phyloP scores from a whole-genome alignment of 2,797 vertebrate species.

The Momotus momota region DNA sequence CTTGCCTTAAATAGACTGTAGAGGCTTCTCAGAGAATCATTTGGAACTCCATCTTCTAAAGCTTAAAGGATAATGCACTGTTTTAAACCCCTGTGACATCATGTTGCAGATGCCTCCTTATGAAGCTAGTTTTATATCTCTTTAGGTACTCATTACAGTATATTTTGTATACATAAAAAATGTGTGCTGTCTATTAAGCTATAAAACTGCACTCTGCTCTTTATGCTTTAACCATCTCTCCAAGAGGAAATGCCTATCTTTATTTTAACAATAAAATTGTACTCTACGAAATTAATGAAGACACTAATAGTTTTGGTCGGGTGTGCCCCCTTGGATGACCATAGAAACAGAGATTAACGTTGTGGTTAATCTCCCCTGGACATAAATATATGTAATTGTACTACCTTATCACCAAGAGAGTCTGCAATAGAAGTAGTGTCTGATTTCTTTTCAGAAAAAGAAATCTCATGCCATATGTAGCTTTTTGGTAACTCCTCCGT shows the following conservation, averaged over 20 bases:
- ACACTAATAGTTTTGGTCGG: background rate
- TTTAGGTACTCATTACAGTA: background rate
- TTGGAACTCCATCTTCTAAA: background rate
- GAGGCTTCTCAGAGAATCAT: background rate
- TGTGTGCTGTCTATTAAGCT: background rate
- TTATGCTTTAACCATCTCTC: background rate
- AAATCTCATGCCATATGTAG: background rate
- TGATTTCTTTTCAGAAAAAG: background rate
- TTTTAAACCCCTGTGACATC: background rate
- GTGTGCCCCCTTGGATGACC: background rate
- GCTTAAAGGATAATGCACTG: background rate
- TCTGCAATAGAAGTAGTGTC: background rate
- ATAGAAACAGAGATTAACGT: background rate
- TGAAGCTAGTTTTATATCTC: background rate
- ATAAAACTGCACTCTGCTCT: background rate
- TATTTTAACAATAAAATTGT: background rate
- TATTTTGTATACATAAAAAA: background rate
- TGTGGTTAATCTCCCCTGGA: background rate
- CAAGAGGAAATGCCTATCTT: rapidly evolving
- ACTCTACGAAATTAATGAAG: background rate
- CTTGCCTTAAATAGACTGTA: background rate
- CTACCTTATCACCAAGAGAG: background rate
- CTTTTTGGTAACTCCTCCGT: background rate
- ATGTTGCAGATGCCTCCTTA: background rate
- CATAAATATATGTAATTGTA: background rate